Evolutionary conservation across 1,140 invertebrate genomes (phyloP), one percentile per base, ranked within the genome.

Genomic region (Rhopalosiphum maidis): DNA sequence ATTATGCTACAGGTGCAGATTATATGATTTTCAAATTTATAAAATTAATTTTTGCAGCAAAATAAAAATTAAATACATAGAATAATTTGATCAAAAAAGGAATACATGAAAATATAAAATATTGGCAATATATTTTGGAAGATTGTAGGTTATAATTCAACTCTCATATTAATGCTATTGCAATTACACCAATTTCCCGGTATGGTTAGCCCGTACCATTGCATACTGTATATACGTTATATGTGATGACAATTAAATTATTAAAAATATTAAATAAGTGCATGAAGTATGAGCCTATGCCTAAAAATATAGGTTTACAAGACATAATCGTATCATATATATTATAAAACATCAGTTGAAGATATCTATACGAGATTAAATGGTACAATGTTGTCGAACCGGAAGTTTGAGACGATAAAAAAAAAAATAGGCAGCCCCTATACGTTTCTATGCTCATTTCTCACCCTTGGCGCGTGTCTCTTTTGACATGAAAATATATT

Each of bases 341-440:
- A 18, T 77, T 35, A n/a, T 77, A n/a, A 2, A 18, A 77, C 60
- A 77, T 77, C 60, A n/a, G 60, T 83, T 23, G 35, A 83, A 41
- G 83, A 85, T 85, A 41, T 85, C 83, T 30, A 43, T 85, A 85
- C 23, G 41, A 85, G n/a, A 83, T 83, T 48, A 48, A 21, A 87
- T 48, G 86, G 25, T 88, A 88, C 86, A 46, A 37, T 88, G 54
- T 88, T 35, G 30, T 51, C 21, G 7, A 23, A 35, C 87, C 87
- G 87, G 87, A 88, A 51, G 48, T 88, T 88, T n/a, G 30, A 51
- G 87, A 88, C 87, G 87, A 88, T 51, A 30, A 35, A 30, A 51
- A 30, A 48, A 21, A 23, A 35, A 88, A 30, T 88, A n/a, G 18
- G 15, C 48, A 43, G 15, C 87, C 87, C 87, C 48, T 41, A 41